Conservation (phyloP, 2,113 vertebrate genomes). For the Sterrhoptilus dennistouni region DNA sequence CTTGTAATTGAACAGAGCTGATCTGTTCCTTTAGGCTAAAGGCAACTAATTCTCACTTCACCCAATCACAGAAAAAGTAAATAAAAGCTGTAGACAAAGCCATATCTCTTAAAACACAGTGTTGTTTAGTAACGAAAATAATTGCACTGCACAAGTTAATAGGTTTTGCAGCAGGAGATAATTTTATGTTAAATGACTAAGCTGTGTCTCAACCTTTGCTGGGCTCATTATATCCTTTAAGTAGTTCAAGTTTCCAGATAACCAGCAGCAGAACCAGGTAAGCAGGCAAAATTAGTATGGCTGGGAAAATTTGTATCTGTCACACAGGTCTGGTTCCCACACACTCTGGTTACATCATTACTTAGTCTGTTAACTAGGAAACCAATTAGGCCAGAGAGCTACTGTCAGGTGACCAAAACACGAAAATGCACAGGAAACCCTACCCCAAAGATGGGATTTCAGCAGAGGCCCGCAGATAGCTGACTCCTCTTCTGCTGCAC, state of each 20-base stretch:
- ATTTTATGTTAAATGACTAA: constrained; percentile 63
- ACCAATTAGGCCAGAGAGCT: constrained; percentile 82
- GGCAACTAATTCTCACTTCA: not conserved
- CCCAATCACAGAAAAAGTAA: not conserved
- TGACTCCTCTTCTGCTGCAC: constrained; percentile 87
- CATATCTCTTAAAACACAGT: not conserved
- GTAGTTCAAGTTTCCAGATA: constrained; percentile 92
- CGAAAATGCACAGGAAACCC: constrained; percentile 88
- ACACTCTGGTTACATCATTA: constrained; percentile 99
- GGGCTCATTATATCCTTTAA: constrained; percentile 74
- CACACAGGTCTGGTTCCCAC: constrained; percentile 95
- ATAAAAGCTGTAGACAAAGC: not conserved
- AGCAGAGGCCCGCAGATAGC: constrained; percentile 89
- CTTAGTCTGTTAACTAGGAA: constrained; percentile 82
- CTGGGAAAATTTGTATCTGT: constrained; percentile 95
- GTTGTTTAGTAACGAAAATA: constrained; percentile 31
- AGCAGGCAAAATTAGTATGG: constrained; percentile 86
- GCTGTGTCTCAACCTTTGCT: constrained; percentile 62
- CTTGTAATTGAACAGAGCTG: not conserved
- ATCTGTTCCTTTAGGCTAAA: constrained; percentile 4
- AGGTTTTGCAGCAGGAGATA: constrained; percentile 27
- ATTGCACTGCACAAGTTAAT: constrained; percentile 38
- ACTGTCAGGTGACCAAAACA: constrained; percentile 92
- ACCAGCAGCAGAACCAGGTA: constrained; percentile 85
- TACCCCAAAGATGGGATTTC: constrained; percentile 93